Base-by-base conservation (phyloP, 92 coral and sea anemone species). In the Muricea muricata region DNA sequence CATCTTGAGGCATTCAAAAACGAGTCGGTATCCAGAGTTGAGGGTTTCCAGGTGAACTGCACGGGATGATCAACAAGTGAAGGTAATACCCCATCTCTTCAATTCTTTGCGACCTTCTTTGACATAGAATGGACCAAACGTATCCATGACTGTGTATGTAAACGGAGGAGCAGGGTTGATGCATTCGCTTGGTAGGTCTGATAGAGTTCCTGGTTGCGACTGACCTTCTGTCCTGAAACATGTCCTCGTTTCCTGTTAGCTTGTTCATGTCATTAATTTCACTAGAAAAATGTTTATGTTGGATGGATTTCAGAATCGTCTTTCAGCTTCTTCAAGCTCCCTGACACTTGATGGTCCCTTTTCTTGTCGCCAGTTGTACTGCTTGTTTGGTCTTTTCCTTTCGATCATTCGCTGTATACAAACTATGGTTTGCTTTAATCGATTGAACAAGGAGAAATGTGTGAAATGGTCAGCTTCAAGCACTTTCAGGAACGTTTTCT, bases 41-140 rank as follows among this genome's bases (percentile, higher is more conserved):
- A 83, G 70, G 26, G 72, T 83, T 67, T 71, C 87, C 4, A 71
- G 69, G 54, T 84, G 87, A 18, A 84, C 61, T 55, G 87, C 57
- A 7, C 81, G 80, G 15, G 73, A 60, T 2, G 47, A 52, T 56
- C 83, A 71, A 60, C 91, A 88, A n/a, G 82, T 84, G 86, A 88
- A 88, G 55, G 83, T 88, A 5, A 76, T 50, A 50, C 88, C 91
- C 82, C 79, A 88, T 13, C 67, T 78, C 78, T 83, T 82, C 15
- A 88, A 24, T 45, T 45, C 79, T 23, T 82, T 88, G 18, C 81
- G 79, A 15, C 88, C 85, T 52, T 88, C 88, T 76, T 88, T 88
- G 21, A 88, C 32, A 60, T 50, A 75, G 9, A 47, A 75, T 32
- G 73, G 77, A 37, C 77, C 77, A 40, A 70, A 70, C 4, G 28